Evolutionary conservation across 2,113 vertebrate species (phyloP).

Genomic region (Oxyruncus cristatus): DNA sequence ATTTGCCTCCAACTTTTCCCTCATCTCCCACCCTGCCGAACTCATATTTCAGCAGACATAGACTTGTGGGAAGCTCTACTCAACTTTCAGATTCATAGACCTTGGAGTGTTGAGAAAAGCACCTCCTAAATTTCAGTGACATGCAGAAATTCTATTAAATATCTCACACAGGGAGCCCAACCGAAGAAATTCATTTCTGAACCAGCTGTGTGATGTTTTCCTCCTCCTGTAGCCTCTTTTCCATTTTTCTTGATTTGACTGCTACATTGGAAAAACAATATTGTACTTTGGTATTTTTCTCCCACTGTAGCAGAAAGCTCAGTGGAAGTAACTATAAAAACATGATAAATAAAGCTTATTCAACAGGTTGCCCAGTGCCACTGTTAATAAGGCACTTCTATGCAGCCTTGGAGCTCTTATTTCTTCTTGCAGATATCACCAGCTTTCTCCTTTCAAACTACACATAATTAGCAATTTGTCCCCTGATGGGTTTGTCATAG

Average conservation of each 20-base stretch:
- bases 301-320: neutral
- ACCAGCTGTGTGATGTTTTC: neutral
- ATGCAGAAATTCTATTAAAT: neutral
- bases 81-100: neutral
- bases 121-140: neutral
- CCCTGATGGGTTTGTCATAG: neutral
- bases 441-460: neutral
- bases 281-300: neutral
- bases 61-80: neutral
- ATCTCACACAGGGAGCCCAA: neutral
- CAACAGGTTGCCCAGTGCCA: neutral
- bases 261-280: neutral
- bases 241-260: neutral
- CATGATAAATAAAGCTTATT: conserved; percentile 11
- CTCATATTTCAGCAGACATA: neutral
- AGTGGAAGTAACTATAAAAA: neutral
- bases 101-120: neutral
- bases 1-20: neutral
- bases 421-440: neutral
- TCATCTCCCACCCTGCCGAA: neutral
- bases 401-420: neutral
- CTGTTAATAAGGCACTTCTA: neutral
- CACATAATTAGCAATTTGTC: neutral
- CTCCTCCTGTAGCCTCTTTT: neutral
- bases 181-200: neutral